Evolutionary conservation across 2,888 invertebrate genomes (phyloP).

Genomic region (Mimas tiliae): DNA sequence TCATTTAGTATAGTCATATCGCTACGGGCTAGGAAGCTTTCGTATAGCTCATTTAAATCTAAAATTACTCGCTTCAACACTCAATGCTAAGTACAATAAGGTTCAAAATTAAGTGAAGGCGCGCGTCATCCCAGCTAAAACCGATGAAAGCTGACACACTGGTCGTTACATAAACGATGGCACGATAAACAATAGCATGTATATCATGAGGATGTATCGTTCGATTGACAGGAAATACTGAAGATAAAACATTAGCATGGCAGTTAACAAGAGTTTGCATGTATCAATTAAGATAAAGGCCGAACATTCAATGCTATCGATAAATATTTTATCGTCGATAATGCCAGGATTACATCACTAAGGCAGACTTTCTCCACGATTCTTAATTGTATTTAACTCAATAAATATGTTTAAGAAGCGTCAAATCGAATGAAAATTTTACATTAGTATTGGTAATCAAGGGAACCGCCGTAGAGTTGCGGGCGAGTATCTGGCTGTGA

Average conservation of each 20-base stretch:
- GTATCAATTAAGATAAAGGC: constrained; percentile 23
- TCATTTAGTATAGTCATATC: constrained; percentile 63
- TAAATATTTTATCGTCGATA: constrained; percentile 8
- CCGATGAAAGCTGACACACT: constrained; percentile 53
- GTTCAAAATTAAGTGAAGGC: too few relatives aligned
- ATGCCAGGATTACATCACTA: neutral
- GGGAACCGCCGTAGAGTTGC: too few relatives aligned
- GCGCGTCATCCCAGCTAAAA: neutral
- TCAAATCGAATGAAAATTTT: too few relatives aligned
- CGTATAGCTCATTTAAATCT: constrained; percentile 38
- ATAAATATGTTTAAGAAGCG: too few relatives aligned
- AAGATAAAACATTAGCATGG: constrained; percentile 15
- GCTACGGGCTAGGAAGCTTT: constrained; percentile 56
- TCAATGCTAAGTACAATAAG: too few relatives aligned
- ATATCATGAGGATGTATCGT: neutral
- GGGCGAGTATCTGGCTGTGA: too few relatives aligned
- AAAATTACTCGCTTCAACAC: too few relatives aligned
- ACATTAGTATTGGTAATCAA: too few relatives aligned
- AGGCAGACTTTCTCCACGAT: too few relatives aligned
- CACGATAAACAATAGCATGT: constrained; percentile 22
- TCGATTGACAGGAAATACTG: constrained; percentile 2
- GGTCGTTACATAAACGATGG: constrained; percentile 41
- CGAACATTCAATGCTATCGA: constrained; percentile 4
- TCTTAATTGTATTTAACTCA: too few relatives aligned
- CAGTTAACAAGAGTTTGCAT: constrained; percentile 13